Base-by-base conservation (phyloP, 1,140 invertebrate species). In the Zaprionus capensis region DNA sequence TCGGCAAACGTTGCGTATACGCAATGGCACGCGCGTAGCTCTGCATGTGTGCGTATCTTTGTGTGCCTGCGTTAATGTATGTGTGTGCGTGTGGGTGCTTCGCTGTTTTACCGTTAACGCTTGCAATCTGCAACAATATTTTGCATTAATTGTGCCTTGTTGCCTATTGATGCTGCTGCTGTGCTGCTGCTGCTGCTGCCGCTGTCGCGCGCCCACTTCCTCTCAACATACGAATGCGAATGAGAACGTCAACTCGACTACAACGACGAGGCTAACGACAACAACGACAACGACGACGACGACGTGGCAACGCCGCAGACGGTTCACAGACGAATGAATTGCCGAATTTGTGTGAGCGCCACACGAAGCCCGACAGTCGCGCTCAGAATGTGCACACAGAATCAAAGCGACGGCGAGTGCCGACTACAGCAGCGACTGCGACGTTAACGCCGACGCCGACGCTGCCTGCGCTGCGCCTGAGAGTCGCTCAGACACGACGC, bases 321-420 rank as follows among this genome's bases (percentile, higher is more conserved):
- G 79, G 81, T 84, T 88, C 75, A 90, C 81, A 90, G 79, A 90
- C 85, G 85, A 90, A 90, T 90, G 86, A 90, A 80, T 65, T 76
- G 79, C 85, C 85, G 79, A 90, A 90, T 74, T 85, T 90, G 59
- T 78, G 67, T 90, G 85, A 90, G 85, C 85, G 85, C 38, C 73
- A 76, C 72, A 74, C 86, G 85, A 90, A 90, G 85, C 85, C 70
- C 78, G 76, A 58, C 65, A 80, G 80, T 65, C 67, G 66, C 83
- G 85, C 76, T 75, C 72, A 73, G 78, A 76, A 79, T 71, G 66
- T 76, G 49, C 53, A 59, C 73, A 71, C 68, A 71, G 68, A 71
- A 56, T 31, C 53, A 49, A 76, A 63, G 26, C 34, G 61, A 59
- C 34, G 38, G 53, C 41, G 62, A 72, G 41, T 53, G 20, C 15